Conservation (phyloP, 2,888 invertebrate species). For the Cephus nigrinus region DNA sequence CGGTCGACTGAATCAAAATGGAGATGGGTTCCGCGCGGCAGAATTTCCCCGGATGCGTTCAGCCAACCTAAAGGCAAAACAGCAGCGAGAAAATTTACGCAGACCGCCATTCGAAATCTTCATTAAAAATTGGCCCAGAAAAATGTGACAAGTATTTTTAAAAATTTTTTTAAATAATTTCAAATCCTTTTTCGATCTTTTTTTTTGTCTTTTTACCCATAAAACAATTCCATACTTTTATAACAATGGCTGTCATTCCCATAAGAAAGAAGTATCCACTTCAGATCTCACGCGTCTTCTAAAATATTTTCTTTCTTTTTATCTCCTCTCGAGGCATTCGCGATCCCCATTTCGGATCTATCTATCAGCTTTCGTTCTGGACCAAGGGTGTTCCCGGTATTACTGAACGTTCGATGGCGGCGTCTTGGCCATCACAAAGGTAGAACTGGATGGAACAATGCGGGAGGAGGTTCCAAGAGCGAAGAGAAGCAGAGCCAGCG, state of each 20-base stretch:
- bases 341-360: conserved; percentile 41
- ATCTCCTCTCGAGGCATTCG: conserved; percentile 32
- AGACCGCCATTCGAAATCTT: neutral
- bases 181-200: neutral
- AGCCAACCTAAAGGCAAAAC: neutral
- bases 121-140: neutral
- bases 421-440: conserved; percentile 55
- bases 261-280: neutral
- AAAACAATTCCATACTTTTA: conserved; percentile 25
- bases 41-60: neutral
- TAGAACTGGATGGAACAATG: conserved; percentile 52
- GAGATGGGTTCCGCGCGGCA: neutral
- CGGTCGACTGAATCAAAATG: neutral
- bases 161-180: neutral
- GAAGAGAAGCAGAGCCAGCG: conserved; percentile 23
- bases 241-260: conserved; percentile 37
- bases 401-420: conserved; percentile 52
- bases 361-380: conserved; percentile 50
- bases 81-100: neutral
- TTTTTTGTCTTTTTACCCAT: neutral
- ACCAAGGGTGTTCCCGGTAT: conserved; percentile 53
- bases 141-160: neutral
- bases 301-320: neutral
- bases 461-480: conserved; percentile 25
- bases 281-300: neutral